These are phyloP conservation scores for Nothoprocta perdicaria DNA, from an alignment of 2,113 vertebrate genomes.

Conservation along the genomic window DNA sequence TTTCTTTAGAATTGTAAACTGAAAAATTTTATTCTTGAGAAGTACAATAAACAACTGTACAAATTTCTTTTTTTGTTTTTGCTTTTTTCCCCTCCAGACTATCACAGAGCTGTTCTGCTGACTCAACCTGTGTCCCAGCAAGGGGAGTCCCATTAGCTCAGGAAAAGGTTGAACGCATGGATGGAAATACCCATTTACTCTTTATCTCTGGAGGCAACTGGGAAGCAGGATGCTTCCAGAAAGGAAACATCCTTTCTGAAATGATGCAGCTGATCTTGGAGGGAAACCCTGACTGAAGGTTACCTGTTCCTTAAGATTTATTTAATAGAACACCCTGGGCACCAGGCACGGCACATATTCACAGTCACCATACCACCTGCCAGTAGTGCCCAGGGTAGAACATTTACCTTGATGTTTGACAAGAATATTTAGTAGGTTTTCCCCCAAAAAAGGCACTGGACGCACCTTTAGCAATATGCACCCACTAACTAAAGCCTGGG, in stretches of 20 bases:
- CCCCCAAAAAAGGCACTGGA: neutral
- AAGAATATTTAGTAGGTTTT: neutral
- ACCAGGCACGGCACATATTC: neutral
- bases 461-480: neutral
- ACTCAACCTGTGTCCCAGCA: neutral
- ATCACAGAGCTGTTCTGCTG: neutral
- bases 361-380: neutral
- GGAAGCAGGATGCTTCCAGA: neutral
- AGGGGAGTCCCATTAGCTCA: neutral
- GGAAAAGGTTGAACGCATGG: neutral
- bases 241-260: neutral
- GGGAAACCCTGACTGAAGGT: neutral
- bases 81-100: neutral
- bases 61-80: neutral
- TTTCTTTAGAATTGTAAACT: neutral
- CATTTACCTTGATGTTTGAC: neutral
- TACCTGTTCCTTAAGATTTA: neutral
- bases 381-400: neutral
- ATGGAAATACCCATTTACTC: neutral
- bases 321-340: neutral
- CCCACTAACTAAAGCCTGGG: neutral
- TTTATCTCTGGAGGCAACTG: neutral
- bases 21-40: neutral
- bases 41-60: neutral
- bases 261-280: neutral